Percentiles rank a stretch among this genome's conserved stretches.
These are phyloP conservation scores for Latrodectus hesperus DNA, from an alignment of 2,888 invertebrate genomes.

Conservation along the genomic window DNA sequence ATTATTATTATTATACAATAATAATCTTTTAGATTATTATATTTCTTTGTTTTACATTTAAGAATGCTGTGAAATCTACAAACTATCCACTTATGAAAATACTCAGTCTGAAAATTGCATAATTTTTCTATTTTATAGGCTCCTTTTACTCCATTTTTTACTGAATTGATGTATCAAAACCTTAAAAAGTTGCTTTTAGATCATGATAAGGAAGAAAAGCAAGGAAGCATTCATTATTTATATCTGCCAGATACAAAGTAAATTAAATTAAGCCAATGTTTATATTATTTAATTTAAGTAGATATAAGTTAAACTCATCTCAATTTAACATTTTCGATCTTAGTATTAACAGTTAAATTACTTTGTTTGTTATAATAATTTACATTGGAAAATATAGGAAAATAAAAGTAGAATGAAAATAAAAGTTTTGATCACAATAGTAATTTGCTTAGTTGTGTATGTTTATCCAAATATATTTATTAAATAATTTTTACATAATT, in stretches of 20 bases:
- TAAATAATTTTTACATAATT: too few relatives aligned
- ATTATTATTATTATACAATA: too few relatives aligned
- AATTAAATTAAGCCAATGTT: constrained; percentile 25
- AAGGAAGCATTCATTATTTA: constrained; percentile 90
- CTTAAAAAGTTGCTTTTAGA: constrained; percentile 81
- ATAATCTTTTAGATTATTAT: too few relatives aligned
- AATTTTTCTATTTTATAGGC: constrained; percentile 77
- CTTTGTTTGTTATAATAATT: not conserved
- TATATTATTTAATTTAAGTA: not conserved
- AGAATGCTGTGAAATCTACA: too few relatives aligned
- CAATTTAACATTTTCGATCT: not conserved
- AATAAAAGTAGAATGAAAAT: too few relatives aligned
- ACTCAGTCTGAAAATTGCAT: too few relatives aligned
- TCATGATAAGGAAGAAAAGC: constrained; percentile 74
- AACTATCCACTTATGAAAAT: too few relatives aligned
- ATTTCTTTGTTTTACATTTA: too few relatives aligned
- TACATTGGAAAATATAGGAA: too few relatives aligned
- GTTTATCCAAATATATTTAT: too few relatives aligned
- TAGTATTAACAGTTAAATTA: not conserved
- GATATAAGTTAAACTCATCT: not conserved
- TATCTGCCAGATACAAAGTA: constrained; percentile 85
- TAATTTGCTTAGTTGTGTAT: too few relatives aligned
- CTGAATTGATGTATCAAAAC: constrained; percentile 95
- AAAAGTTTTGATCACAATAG: too few relatives aligned
- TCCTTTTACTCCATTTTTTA: constrained; percentile 96